These are phyloP conservation scores for Falco peregrinus DNA, from an alignment of 2,797 vertebrate species.

Conservation along the genomic window DNA sequence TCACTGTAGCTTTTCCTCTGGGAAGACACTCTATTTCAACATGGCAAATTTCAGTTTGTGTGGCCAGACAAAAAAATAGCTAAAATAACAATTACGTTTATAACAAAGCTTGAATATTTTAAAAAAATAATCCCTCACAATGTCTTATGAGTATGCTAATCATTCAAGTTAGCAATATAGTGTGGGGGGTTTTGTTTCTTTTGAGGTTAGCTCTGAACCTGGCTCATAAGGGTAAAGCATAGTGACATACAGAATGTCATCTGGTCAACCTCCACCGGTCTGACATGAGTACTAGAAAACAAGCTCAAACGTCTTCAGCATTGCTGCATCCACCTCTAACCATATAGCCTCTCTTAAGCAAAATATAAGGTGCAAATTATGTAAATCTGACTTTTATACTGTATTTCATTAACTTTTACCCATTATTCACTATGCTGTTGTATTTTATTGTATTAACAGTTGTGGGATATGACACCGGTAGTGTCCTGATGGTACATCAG, in stretches of 20 bases:
- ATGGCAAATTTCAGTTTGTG: not conserved
- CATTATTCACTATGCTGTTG: not conserved
- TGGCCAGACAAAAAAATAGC: not conserved
- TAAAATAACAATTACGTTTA: not conserved
- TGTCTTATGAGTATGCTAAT: not conserved
- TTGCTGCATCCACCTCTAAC: not conserved
- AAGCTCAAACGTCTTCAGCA: not conserved
- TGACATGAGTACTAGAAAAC: not conserved
- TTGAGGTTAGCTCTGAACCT: not conserved
- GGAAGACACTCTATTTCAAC: not conserved
- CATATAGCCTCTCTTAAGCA: not conserved
- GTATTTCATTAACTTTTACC: not conserved
- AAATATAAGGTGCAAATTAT: not conserved
- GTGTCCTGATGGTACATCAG: conserved; percentile 86
- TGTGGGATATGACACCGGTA: conserved; percentile 98
- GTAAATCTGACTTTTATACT: not conserved
- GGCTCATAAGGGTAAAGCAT: not conserved
- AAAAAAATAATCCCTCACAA: not conserved
- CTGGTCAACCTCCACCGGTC: not conserved
- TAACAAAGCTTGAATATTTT: not conserved
- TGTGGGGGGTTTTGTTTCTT: not conserved
- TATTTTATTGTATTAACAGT: conserved; percentile 73
- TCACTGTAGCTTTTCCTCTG: not conserved
- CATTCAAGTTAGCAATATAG: not conserved
- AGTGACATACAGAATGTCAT: not conserved